Base-by-base conservation (phyloP, 1,140 invertebrate species). In the Euura lappo region DNA sequence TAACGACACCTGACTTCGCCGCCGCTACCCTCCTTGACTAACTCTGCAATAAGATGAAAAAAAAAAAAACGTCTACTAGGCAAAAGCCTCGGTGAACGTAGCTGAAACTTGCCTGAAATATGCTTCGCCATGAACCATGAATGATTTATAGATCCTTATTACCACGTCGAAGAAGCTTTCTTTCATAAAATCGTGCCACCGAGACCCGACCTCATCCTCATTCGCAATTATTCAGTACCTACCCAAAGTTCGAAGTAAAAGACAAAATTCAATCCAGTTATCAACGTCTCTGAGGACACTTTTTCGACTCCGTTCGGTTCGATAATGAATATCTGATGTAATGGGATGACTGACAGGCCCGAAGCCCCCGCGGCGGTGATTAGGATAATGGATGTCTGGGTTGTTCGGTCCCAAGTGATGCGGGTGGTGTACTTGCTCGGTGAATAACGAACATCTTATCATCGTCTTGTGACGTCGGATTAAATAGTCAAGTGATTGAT, bases 401-500 rank as follows among this genome's bases (percentile, higher is more conserved):
- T n/a, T 60, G 51, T 60, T 60, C 4, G 51, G 51, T 11, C 51
- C 13, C 51, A n/a, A 60, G 51, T 6, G 51, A 8, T 5, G 42
- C 28, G n/a, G 42, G 42, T 45, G 45, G 46, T 28, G 28, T 68
- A 43, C 11, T 13, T 8, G 45, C 4, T 45, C 8, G 11, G 42
- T 45, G 13, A 13, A 69, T 69, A 28, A 8, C 5, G 46, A 45
- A 10, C 69, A n/a, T 44, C 45, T 68, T 43, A 68, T 13, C 42
- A 28, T 28, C 28, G 28, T 4, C 69, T 6, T 46, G 69, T 70
- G 69, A 70, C 69, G 45, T 70, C 69, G 10, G 11, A 45, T 70
- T 70, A 10, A 70, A 44, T 47, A 44, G 69, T 70, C 69, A 45
- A 13, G 45, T 70, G 69, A 70, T 70, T 70, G 69, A 70, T 70